Conservation (phyloP, 2,797 vertebrate species). For the Trachops cirrhosus region DNA sequence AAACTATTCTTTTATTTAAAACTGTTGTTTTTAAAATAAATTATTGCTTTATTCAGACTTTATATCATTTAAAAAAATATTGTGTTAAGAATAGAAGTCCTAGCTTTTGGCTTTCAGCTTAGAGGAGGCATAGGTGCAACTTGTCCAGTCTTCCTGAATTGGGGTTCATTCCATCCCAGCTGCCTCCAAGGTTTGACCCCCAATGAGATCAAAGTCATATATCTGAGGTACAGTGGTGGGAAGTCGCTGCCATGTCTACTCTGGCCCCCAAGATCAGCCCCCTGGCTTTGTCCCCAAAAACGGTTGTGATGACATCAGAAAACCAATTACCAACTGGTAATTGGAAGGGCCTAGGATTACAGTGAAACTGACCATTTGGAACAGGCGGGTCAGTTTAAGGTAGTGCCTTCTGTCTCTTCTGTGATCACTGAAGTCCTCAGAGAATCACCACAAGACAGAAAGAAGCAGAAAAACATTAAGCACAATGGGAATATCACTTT, state of each 20-base stretch:
- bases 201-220: background rate
- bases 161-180: background rate
- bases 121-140: background rate
- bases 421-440: background rate
- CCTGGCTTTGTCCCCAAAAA: background rate
- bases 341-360: background rate
- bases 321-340: background rate
- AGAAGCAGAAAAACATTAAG: background rate
- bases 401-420: background rate
- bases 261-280: background rate
- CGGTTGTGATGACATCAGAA: background rate
- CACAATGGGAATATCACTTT: background rate
- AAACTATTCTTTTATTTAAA: conserved; percentile 36
- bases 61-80: background rate
- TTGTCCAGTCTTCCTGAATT: background rate
- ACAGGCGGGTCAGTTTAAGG: background rate
- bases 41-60: background rate
- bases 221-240: background rate
- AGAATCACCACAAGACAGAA: background rate
- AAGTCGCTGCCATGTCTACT: background rate
- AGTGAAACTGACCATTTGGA: background rate
- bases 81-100: background rate
- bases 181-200: background rate
- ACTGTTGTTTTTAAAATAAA: background rate
- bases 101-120: background rate